Evolutionary conservation across 1,140 invertebrate species (phyloP).

Genomic region (Hyphantria cunea): DNA sequence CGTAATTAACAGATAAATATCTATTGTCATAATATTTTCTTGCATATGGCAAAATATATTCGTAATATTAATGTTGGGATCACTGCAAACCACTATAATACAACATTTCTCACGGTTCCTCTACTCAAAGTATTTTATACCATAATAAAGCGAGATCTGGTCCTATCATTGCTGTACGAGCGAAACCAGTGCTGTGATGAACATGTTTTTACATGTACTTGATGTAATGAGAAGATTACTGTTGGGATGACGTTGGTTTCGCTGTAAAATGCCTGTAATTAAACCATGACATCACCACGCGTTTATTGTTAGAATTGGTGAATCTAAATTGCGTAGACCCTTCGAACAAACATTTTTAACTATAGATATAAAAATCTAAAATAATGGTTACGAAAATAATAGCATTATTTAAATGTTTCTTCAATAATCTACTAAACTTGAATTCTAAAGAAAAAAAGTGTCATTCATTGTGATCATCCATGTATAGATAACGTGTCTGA

Average conservation of each 20-base stretch:
- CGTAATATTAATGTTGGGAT: not conserved
- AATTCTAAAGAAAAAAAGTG: no score
- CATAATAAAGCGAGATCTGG: not conserved
- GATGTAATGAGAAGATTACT: conserved; percentile 1
- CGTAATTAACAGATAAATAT: no score
- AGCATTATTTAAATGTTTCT: no score
- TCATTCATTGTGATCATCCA: no score
- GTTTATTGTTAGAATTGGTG: conserved; percentile 1
- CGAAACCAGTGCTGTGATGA: no score
- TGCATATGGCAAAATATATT: not conserved
- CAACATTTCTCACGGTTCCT: conserved; percentile 12
- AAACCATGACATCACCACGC: conserved; percentile 32
- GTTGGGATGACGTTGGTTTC: conserved; percentile 3
- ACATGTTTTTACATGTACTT: conserved; percentile 24
- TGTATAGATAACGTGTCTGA: no score
- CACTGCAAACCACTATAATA: not conserved
- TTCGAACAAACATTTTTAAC: no score
- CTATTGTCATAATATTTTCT: not conserved
- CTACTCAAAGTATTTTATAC: not conserved
- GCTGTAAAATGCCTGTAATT: conserved; percentile 33
- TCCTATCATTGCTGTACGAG: not conserved
- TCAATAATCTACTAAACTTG: no score
- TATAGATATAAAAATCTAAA: no score
- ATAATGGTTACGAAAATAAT: no score
- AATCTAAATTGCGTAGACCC: no score